These are phyloP conservation scores for Serilophus lunatus DNA, from an alignment of 2,113 vertebrate species.

Conservation along the genomic window DNA sequence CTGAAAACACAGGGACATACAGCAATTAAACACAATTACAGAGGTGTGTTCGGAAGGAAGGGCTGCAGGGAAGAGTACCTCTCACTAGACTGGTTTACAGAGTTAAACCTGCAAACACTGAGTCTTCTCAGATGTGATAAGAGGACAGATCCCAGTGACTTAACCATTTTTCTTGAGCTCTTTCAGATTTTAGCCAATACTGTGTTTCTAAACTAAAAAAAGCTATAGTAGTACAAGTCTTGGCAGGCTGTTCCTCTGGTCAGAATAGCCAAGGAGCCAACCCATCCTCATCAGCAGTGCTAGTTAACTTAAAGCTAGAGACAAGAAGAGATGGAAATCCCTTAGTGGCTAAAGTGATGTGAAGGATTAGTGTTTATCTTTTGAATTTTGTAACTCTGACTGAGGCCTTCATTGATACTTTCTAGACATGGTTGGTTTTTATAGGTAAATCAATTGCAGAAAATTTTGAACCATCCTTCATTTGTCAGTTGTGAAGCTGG, in stretches of 20 bases:
- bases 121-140: background rate
- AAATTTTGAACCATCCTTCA: background rate
- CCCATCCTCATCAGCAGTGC: background rate
- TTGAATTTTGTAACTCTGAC: background rate
- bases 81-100: background rate
- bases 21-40: fast-evolving
- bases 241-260: background rate
- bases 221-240: background rate
- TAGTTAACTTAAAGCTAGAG: background rate
- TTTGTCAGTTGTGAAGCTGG: background rate
- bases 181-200: background rate
- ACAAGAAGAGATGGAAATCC: background rate
- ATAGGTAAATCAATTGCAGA: background rate
- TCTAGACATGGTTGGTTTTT: background rate
- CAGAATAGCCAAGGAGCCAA: background rate
- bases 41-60: background rate
- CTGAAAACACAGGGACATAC: background rate
- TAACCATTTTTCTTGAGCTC: background rate
- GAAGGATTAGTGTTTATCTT: background rate
- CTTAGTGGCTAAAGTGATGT: background rate
- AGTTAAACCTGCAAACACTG: background rate
- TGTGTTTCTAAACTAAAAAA: too few relatives aligned
- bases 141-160: background rate
- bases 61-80: background rate
- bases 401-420: background rate